These are phyloP conservation scores for Mirounga angustirostris DNA, from an alignment of 2,113 vertebrate species.

Conservation along the genomic window DNA sequence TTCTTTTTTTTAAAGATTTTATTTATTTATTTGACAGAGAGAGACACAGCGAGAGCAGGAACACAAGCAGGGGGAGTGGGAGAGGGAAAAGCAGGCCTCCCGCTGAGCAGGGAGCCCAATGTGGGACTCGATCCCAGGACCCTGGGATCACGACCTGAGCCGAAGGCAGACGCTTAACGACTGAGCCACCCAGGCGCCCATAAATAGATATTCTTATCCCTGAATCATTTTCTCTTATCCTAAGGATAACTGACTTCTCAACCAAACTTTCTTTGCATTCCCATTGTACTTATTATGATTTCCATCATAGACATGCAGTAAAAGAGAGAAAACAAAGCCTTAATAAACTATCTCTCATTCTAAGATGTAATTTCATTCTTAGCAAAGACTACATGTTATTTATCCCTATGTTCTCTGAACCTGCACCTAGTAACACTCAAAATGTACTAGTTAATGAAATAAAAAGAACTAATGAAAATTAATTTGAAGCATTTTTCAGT, in stretches of 20 bases:
- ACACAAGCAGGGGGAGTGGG: no score
- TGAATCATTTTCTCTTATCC: not conserved
- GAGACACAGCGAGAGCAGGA: no score
- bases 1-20: not conserved
- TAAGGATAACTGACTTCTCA: not conserved
- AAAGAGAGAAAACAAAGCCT: not conserved
- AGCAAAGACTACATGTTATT: not conserved
- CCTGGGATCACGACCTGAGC: no score
- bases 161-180: no score
- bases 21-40: no score
- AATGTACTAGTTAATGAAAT: slow-evolving; percentile 42
- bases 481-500: not conserved
- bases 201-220: not conserved
- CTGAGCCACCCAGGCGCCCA: no score
- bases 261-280: not conserved
- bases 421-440: not conserved
- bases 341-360: not conserved
- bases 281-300: not conserved
- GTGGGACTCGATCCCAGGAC: no score
- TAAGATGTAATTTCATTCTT: not conserved
- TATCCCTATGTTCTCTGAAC: not conserved
- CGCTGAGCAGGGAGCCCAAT: no score
- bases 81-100: no score
- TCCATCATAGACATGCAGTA: not conserved
- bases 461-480: not conserved